Evolutionary conservation across 35 echinoderm and acorn worm species (phyloP).

Genomic region (Ophiothrix spiculata): DNA sequence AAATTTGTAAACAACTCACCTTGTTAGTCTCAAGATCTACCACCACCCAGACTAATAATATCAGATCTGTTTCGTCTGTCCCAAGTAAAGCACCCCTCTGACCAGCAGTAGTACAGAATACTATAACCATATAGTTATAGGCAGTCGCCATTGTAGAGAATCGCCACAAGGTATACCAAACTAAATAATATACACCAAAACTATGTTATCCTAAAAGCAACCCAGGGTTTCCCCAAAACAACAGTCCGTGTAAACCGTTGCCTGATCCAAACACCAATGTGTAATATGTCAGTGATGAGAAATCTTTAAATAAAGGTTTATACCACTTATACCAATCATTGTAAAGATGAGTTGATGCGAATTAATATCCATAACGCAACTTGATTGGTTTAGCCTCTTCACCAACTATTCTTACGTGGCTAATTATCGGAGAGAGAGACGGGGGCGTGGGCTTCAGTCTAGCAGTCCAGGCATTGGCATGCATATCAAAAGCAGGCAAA

Average conservation of each 20-base stretch:
- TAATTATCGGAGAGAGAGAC: background rate
- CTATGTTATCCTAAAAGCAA: too few relatives aligned
- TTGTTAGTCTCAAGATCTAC: conserved; percentile 98
- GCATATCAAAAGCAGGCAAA: conserved; percentile 5
- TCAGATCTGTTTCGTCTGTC: conserved; percentile 86
- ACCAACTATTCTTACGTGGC: background rate
- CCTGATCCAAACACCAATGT: too few relatives aligned
- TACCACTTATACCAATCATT: background rate
- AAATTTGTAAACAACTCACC: too few relatives aligned
- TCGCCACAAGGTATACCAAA: too few relatives aligned
- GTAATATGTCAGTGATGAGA: background rate
- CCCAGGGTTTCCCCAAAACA: too few relatives aligned
- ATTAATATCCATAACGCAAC: background rate
- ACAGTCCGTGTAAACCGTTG: too few relatives aligned
- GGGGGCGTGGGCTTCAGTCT: conserved; percentile 4
- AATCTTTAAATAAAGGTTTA: conserved; percentile 13
- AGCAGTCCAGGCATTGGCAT: background rate
- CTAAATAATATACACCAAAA: too few relatives aligned
- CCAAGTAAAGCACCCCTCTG: conserved; percentile 91
- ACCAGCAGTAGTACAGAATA: conserved; percentile 97
- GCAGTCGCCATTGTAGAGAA: conserved; percentile 89
- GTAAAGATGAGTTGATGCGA: conserved; percentile 8
- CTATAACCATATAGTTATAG: conserved; percentile 98
- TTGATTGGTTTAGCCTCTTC: background rate
- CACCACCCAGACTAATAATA: conserved; percentile 91